Evolutionary conservation across 1,140 invertebrate genomes (phyloP), one percentile per base, ranked within the genome.

Genomic region (Leptinotarsa undecemlineata): DNA sequence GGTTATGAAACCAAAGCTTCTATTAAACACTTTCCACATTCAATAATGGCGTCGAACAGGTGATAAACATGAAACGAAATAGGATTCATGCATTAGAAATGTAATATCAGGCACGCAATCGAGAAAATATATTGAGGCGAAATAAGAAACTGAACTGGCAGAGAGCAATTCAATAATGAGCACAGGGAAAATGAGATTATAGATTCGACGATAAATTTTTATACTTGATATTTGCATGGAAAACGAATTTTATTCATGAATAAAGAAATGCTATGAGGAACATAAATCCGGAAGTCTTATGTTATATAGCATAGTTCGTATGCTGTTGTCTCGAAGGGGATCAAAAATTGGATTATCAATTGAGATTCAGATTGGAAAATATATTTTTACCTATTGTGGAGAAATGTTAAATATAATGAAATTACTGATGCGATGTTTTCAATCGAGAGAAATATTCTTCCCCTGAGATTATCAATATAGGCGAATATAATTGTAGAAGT

Each of bases 1-100:
- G 20, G 15, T 64, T 19, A 64, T 64, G 63, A 33, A 15, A 15
- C 26, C 26, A 64, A 64, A 64, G 20, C 11, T 64, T 15, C 20
- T 64, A 64, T 64, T 33, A 21, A 21, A 21, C 63, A 21, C 63
- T 33, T 33, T 64, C 20, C 63, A 33, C 15, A 23, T 23, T 33
- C 14, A 23, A 64, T 64, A 64, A 19, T 21, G 63, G 63, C 63
- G 63, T 23, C 20, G 26, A 33, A 64, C 26, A 64, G 63, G 63
- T 64, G 26, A 64, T 64, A 64, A 64, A 64, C 63, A 64, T 64
- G 26, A 15, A 64, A 64, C 20, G 26, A 15, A 64, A 64, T 19
- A 64, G 63, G 20, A 64, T 64, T 64, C 63, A 23, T 4, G 63
- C 26, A 20, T n/a, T 20, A 4, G 63, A 21, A 64, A 64, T 6